A percentile compares a stretch with the other conserved stretches of the same genome.
Evolutionary conservation across 2,797 vertebrate genomes (phyloP).

Genomic region (Buphagus erythrorhynchus): DNA sequence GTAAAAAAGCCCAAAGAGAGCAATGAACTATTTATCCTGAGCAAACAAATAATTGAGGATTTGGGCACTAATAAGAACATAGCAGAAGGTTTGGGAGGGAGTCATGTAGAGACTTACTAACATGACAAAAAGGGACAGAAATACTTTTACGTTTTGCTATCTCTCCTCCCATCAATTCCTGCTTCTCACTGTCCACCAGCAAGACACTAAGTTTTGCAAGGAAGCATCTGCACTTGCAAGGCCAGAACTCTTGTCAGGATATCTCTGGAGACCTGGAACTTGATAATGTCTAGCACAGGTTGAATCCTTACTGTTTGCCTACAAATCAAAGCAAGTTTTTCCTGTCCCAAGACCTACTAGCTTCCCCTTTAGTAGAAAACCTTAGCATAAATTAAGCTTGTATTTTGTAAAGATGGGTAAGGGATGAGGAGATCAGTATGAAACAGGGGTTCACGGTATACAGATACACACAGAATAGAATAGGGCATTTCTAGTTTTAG

Average conservation of each 20-base stretch:
- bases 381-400: background rate
- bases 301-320: background rate
- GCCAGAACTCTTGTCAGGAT: background rate
- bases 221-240: background rate
- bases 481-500: background rate
- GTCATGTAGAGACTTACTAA: background rate
- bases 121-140: background rate
- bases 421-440: background rate
- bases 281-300: background rate
- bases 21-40: background rate
- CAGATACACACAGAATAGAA: background rate
- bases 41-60: background rate
- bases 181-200: background rate
- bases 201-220: background rate
- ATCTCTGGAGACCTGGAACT: background rate
- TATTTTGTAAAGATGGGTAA: background rate
- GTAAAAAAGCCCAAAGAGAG: background rate
- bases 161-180: background rate
- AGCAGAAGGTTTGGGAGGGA: background rate
- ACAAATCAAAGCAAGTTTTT: background rate
- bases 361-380: background rate
- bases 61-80: background rate
- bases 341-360: background rate
- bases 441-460: background rate
- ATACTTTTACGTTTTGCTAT: background rate